Evolutionary conservation across 2,113 vertebrate species (phyloP).

Genomic region (Dromiciops gliroides): DNA sequence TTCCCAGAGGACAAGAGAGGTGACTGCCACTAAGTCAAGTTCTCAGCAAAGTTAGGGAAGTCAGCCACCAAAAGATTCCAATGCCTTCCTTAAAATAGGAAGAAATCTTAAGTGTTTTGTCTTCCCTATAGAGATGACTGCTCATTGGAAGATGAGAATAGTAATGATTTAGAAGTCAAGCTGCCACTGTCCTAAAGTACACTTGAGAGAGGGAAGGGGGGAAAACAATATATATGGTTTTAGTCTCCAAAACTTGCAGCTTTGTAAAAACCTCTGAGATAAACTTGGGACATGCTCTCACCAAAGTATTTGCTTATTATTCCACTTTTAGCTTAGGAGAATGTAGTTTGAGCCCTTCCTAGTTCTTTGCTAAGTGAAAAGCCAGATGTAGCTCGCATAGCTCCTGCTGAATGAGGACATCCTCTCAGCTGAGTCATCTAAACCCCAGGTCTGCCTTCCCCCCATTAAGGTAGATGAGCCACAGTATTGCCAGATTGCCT

Average conservation of each 20-base stretch:
- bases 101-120: not conserved
- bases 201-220: not conserved
- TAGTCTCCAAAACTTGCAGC: constrained; percentile 15
- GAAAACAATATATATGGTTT: not conserved
- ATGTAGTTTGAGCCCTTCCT: not conserved
- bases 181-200: not conserved
- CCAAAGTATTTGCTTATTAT: not conserved
- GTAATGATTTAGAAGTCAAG: not conserved
- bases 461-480: not conserved
- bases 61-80: not conserved
- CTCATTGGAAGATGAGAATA: not conserved
- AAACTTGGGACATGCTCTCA: not conserved
- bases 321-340: constrained; percentile 30
- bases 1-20: not conserved
- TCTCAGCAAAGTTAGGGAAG: not conserved
- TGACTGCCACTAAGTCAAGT: not conserved
- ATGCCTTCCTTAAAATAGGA: not conserved
- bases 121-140: not conserved
- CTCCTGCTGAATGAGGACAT: not conserved
- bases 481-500: not conserved
- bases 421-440: not conserved
- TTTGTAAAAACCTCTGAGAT: constrained; percentile 16
- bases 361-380: not conserved
- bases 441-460: not conserved
- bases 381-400: not conserved